phyloP scores from a whole-genome alignment of 2,888 invertebrate species.

The Iselma pallidipennis region DNA sequence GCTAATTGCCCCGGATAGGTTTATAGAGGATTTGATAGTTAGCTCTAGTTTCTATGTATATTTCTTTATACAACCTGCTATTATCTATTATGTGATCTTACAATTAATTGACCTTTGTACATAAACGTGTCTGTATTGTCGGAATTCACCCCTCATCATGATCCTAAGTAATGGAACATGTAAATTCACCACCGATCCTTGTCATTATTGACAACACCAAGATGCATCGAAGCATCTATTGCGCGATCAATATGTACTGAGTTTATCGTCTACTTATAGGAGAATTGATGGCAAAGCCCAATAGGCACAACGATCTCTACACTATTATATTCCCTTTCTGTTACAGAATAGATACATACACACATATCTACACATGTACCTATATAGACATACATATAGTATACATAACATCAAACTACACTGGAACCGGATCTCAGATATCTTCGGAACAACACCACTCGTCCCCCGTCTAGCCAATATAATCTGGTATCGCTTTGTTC shows the following conservation, averaged over 20 bases:
- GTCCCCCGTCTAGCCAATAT: background rate
- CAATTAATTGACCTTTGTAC: background rate
- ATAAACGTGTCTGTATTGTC: background rate
- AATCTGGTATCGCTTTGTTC: constrained; percentile 23
- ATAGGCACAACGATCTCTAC: background rate
- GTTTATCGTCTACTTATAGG: background rate
- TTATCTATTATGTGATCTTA: background rate
- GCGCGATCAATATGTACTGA: constrained; percentile 18
- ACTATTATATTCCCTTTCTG: background rate
- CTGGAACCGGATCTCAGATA: constrained; percentile 27
- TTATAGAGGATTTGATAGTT: background rate
- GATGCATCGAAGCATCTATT: constrained; percentile 23
- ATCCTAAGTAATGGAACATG: background rate
- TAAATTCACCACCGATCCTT: background rate
- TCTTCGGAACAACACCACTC: constrained; percentile 18
- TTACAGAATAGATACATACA: no score
- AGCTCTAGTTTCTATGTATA: background rate
- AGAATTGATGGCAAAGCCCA: background rate
- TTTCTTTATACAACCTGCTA: background rate
- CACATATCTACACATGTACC: background rate
- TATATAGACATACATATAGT: no score
- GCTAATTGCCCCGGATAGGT: background rate
- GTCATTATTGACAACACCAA: background rate
- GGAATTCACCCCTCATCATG: background rate
- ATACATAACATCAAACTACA: constrained; percentile 21